Conservation (phyloP, 1,140 invertebrate genomes). For the Chymomyza costata region DNA sequence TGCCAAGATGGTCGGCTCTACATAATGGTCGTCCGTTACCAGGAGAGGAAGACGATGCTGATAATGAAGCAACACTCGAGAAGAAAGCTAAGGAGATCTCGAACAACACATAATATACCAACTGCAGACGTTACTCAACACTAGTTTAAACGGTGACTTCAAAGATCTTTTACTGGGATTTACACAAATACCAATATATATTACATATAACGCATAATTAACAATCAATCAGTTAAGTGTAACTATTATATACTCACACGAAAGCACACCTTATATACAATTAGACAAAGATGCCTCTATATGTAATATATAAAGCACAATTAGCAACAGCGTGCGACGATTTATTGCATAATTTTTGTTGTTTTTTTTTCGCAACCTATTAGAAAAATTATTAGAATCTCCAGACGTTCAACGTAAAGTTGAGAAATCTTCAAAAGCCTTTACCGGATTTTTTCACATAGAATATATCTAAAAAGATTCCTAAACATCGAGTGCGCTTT, state of each 20-base stretch:
- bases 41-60: neutral
- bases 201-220: neutral
- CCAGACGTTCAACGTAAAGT: no score
- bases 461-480: no score
- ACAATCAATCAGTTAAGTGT: no score
- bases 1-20: conserved; percentile 40
- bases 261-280: conserved; percentile 1
- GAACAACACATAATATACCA: neutral
- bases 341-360: no score
- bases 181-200: neutral
- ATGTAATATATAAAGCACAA: neutral
- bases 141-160: conserved; percentile 56
- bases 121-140: neutral
- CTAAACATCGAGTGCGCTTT: no score
- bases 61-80: neutral
- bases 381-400: no score
- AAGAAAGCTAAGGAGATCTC: conserved; percentile 1
- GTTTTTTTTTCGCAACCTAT: no score
- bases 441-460: no score
- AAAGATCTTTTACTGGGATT: conserved; percentile 30
- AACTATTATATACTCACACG: neutral
- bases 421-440: no score
- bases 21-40: conserved; percentile 22
- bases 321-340: conserved; percentile 17
- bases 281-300: no score